phyloP scores from a whole-genome alignment of 2,888 invertebrate genomes.

The Drepana falcataria region DNA sequence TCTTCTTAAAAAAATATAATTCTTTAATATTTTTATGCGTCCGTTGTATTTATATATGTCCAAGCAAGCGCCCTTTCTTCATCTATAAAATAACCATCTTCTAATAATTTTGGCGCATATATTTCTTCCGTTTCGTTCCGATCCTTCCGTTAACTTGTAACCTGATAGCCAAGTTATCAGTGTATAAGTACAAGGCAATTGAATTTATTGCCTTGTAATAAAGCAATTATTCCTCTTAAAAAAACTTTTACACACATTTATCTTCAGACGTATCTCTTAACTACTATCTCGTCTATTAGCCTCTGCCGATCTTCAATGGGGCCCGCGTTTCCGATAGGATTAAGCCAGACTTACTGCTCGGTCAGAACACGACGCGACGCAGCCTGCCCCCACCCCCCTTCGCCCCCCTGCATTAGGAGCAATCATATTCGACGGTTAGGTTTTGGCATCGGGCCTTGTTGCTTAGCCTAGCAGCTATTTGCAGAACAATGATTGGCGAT shows the following conservation, averaged over 20 bases:
- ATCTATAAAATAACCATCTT: no score
- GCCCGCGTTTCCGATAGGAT: conserved; percentile 77
- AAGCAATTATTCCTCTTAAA: no score
- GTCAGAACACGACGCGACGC: conserved; percentile 73
- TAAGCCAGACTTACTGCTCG: conserved; percentile 78
- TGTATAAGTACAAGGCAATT: no score
- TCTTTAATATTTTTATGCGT: no score
- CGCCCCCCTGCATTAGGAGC: conserved; percentile 69
- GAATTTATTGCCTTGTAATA: no score
- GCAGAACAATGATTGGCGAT: conserved; percentile 70
- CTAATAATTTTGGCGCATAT: no score
- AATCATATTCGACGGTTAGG: conserved; percentile 77
- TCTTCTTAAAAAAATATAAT: no score
- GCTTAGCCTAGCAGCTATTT: conserved; percentile 70
- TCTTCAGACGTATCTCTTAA: conserved; percentile 49
- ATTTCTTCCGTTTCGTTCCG: no score
- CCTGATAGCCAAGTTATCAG: conserved; percentile 12
- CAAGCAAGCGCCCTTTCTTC: no score
- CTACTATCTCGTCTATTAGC: conserved; percentile 36
- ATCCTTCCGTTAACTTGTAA: no score
- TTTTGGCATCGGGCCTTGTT: conserved; percentile 75
- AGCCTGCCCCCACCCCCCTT: conserved; percentile 37
- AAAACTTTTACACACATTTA: conserved; percentile 12
- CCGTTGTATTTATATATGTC: no score
- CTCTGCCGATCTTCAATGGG: conserved; percentile 71